phyloP scores from a whole-genome alignment of 2,113 vertebrate genomes.

The Leptodactylus fuscus region DNA sequence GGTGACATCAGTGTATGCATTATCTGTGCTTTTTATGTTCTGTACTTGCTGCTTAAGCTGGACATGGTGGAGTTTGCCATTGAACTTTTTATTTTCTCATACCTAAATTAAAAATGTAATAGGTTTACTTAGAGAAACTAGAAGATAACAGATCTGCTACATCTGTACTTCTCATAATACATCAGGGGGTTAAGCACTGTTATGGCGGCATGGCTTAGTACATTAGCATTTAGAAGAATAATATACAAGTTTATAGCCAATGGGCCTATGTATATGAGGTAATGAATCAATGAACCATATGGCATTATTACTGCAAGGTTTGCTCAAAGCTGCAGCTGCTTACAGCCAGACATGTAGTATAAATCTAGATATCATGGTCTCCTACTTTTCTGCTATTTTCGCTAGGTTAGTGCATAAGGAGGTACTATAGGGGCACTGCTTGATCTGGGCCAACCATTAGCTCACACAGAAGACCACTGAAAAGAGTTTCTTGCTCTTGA shows the following conservation, averaged over 20 bases:
- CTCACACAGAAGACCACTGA: neutral
- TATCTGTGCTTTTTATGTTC: no score
- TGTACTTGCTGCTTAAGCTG: no score
- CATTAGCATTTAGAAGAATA: neutral
- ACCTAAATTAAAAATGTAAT: no score
- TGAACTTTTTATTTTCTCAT: no score
- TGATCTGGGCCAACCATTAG: neutral
- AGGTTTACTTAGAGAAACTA: neutral
- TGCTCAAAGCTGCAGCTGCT: neutral
- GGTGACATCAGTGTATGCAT: no score
- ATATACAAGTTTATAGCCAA: neutral
- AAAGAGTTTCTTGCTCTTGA: no score
- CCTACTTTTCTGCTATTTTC: neutral
- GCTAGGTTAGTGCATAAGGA: neutral
- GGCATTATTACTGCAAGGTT: neutral
- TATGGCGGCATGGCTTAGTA: neutral
- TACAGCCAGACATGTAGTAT: neutral
- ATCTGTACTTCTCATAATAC: neutral
- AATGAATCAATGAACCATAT: neutral
- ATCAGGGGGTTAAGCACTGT: neutral
- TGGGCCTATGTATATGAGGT: neutral
- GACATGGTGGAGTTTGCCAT: no score
- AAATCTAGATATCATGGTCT: neutral
- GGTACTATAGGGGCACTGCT: neutral
- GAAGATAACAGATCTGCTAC: neutral